These are phyloP conservation scores for Manis crassicaudata DNA, from an alignment of 2,797 vertebrate genomes.

Conservation along the genomic window DNA sequence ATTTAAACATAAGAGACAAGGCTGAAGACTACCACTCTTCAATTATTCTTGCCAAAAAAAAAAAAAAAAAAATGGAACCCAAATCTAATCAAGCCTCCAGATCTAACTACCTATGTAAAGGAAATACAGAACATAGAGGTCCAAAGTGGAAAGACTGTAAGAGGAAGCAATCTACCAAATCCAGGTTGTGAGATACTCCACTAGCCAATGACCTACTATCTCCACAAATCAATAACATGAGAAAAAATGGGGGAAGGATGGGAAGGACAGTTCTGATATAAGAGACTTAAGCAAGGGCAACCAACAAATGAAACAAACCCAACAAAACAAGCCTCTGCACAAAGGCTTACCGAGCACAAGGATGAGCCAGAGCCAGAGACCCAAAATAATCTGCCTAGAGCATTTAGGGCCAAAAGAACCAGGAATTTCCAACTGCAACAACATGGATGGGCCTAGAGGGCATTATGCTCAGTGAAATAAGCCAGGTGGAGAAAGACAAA, in stretches of 20 bases:
- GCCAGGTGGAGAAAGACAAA: no score
- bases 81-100: not conserved
- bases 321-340: not conserved
- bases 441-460: no score
- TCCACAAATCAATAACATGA: not conserved
- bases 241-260: rapidly evolving
- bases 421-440: no score
- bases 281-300: not conserved
- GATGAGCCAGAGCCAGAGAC: not conserved
- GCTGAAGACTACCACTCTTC: not conserved
- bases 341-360: not conserved
- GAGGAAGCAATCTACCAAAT: not conserved
- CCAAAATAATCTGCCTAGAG: not conserved
- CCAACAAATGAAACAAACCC: not conserved
- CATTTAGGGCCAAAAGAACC: not conserved
- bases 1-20: not conserved
- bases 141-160: not conserved
- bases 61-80: not conserved
- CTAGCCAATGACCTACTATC: not conserved
- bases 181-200: not conserved
- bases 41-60: not conserved
- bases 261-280: not conserved
- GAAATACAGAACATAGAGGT: not conserved
- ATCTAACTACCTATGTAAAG: not conserved
- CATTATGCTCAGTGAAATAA: no score